These are phyloP conservation scores for Eulemur rufifrons DNA, from an alignment of 2,113 vertebrate species.

Conservation along the genomic window DNA sequence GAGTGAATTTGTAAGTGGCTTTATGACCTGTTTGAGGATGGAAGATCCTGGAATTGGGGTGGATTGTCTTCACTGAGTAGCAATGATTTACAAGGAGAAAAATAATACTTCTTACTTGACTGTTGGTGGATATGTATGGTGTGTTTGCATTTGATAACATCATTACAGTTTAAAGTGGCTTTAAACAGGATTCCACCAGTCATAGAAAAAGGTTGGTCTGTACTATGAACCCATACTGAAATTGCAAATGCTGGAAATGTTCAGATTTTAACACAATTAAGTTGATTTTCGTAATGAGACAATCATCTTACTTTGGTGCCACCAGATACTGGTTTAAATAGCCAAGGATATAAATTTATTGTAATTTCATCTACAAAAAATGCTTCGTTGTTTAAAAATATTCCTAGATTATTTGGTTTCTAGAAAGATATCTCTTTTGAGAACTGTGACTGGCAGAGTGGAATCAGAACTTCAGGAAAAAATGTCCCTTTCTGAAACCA, in stretches of 20 bases:
- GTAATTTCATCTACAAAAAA: background rate
- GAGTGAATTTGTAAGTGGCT: background rate
- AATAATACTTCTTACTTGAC: background rate
- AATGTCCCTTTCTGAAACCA: background rate
- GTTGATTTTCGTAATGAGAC: background rate
- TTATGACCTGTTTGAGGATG: background rate
- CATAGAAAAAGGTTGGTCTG: background rate
- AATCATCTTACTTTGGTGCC: background rate
- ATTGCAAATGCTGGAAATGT: background rate
- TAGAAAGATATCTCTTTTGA: background rate
- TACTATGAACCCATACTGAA: background rate
- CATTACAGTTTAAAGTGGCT: background rate
- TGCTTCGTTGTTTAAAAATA: background rate
- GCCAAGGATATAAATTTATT: background rate
- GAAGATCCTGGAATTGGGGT: background rate
- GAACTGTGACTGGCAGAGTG: background rate
- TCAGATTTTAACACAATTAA: background rate
- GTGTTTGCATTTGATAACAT: background rate
- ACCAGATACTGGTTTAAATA: background rate
- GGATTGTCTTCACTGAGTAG: background rate
- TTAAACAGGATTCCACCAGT: background rate
- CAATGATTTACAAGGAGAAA: background rate
- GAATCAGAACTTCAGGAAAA: slow-evolving; percentile 8
- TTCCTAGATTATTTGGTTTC: background rate
- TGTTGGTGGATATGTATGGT: background rate